Evolutionary conservation across 2,797 vertebrate genomes (phyloP), one percentile per base, ranked within the genome.

Genomic region (Chlorospingus semifuscus): DNA sequence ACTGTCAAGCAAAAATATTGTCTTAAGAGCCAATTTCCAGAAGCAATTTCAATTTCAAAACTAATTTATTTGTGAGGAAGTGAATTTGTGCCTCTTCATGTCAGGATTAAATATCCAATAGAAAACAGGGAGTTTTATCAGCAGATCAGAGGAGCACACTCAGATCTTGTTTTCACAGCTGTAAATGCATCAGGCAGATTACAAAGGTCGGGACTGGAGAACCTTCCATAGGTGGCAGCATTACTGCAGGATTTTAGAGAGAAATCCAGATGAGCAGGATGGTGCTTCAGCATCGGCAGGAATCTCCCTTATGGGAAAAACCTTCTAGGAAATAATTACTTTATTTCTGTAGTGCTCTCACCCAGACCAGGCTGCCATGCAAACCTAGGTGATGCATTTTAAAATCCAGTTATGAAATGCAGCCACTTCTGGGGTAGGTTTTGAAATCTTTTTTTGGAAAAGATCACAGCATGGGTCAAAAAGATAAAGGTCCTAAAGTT

Each of bases 191-290:
- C 15, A 6, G 57, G 74, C 8, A 10, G 15, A 9, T 2, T 12
- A 39, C 74, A 68, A 34, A 77, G 75, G 36, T 78, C 83, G 6
- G n/a, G 22, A 20, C 34, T 65, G 50, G 16, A 52, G 39, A 80
- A n/a, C 2, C 11, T 86, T 91, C 96, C 79, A 59, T 97, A 97
- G 96, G 92, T 96, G 96, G 96, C 96, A 96, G 95, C 91, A 97
- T 93, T 52, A 90, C 75, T 29, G 92, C 89, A 88, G 79, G 24
- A 65, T 95, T 96, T 77, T 21, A 3, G 52, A 16, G 42, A 53
- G 64, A 24, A 46, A 56, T 8, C 18, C 18, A 9, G 14, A 34
- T 0, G 21, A 60, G 41, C 41, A 8, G 17, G 14, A 7, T 3
- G n/a, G 29, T 37, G 29, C n/a, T 44, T 36, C 70, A 49, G 84